Base-by-base conservation (phyloP, 2,797 vertebrate genomes). In the Silurus lanzhouensis region DNA sequence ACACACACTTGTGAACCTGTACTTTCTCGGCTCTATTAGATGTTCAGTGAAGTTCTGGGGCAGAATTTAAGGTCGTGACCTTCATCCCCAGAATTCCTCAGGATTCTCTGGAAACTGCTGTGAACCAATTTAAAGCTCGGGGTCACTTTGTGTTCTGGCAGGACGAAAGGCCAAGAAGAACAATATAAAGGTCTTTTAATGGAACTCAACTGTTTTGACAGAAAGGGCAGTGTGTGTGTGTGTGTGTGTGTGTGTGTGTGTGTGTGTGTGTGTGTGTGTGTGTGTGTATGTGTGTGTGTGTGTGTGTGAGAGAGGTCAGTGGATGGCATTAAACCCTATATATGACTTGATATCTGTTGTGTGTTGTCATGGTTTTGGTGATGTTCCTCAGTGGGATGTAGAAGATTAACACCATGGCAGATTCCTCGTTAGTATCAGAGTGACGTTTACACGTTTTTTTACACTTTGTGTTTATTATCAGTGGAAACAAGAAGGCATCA, bases 71-170 rank as follows among this genome's bases (percentile, higher is more conserved):
- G 80, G 63, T 48, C 80, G 6, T 5, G 9, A 20, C 80, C 46
- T 48, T 68, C 48, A 25, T 81, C 44, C 48, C 10, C 6, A 48
- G 5, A 71, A 76, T 63, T 44, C 68, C 46, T 44, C 70, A n/a
- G 84, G 63, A 78, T 22, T 17, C 70, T 81, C 74, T 22, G 61
- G 77, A 82, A 77, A 68, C 72, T 14, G 25, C 77, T 79, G 82
- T 78, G 57, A 82, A 84, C 74, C 83, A 84, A 83, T 89, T 87
- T 88, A 82, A 84, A 71, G 83, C 55, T 71, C 74, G 72, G 4
- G 85, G 71, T 88, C 87, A 14, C 15, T 85, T 82, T 83, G 63
- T 68, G 67, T 46, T 55, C 77, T 83, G 60, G 82, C 68, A 79
- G 76, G 63, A 27, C 66, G 60, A 55, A 68, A 57, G 67, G 72